These are phyloP conservation scores for Norana najaformis DNA, from an alignment of 2,888 invertebrate genomes.

Conservation along the genomic window DNA sequence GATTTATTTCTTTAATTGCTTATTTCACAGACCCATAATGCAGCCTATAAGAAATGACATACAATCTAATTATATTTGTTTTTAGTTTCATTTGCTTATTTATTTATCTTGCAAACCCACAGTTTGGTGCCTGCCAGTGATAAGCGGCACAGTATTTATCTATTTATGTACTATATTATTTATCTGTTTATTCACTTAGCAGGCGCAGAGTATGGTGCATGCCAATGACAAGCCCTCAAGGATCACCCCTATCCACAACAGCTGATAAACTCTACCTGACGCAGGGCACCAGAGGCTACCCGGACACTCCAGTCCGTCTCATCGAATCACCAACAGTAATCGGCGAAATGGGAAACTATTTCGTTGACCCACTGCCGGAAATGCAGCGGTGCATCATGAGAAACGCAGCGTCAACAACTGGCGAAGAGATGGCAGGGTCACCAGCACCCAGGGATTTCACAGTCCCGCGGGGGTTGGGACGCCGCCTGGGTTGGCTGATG, in stretches of 20 bases:
- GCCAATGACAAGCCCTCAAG: background rate
- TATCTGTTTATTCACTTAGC: background rate
- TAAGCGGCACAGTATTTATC: background rate
- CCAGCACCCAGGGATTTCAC: background rate
- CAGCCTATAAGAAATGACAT: too few relatives aligned
- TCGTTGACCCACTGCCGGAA: background rate
- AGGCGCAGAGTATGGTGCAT: background rate
- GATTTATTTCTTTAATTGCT: background rate
- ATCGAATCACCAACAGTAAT: background rate
- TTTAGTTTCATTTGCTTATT: too few relatives aligned
- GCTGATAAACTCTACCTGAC: background rate
- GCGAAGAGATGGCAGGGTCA: background rate
- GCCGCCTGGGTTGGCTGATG: background rate
- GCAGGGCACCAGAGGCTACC: background rate
- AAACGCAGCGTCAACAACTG: background rate
- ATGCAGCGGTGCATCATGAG: background rate
- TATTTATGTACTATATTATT: too few relatives aligned
- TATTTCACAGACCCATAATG: too few relatives aligned
- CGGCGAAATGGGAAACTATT: slow-evolving; percentile 1
- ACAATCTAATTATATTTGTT: too few relatives aligned
- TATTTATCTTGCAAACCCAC: too few relatives aligned
- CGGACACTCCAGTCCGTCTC: background rate
- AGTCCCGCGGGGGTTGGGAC: background rate
- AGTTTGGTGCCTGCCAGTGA: background rate
- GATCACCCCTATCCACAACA: background rate